phyloP scores from a whole-genome alignment of 92 coral and sea anemone species.

The Umimayanthus chanpuru region DNA sequence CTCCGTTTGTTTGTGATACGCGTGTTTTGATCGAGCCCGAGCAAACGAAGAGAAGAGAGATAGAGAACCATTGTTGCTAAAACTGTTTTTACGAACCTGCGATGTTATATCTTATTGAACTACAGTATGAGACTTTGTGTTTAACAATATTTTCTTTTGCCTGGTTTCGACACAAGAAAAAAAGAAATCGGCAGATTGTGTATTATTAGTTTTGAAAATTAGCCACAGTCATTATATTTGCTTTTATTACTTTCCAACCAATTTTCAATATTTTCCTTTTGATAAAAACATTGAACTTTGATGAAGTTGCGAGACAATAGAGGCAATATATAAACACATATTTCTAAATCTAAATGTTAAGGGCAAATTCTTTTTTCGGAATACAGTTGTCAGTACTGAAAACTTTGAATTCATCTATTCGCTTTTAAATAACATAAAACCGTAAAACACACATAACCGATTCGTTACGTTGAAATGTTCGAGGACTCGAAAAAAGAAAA shows the following conservation, averaged over 20 bases:
- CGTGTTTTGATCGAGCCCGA: constrained; percentile 8
- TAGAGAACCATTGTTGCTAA: neutral
- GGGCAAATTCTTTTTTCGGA: neutral
- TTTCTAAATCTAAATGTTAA: neutral
- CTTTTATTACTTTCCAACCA: constrained; percentile 4
- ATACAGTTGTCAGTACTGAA: neutral
- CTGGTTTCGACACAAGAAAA: neutral
- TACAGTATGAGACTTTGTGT: neutral
- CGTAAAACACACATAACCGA: constrained; percentile 19
- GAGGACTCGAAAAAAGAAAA: neutral
- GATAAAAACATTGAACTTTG: constrained; percentile 40
- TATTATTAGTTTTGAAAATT: neutral
- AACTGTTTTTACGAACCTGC: neutral
- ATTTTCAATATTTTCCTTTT: constrained; percentile 26
- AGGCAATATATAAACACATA: neutral
- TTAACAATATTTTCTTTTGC: neutral
- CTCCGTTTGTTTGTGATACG: neutral
- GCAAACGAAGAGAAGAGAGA: neutral
- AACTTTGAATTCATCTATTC: neutral
- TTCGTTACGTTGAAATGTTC: neutral
- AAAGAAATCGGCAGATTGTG: neutral
- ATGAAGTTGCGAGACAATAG: constrained; percentile 1
- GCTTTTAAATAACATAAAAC: neutral
- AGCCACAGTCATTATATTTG: constrained; percentile 6
- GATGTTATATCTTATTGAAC: neutral